Evolutionary conservation across 2,113 vertebrate species (phyloP), one percentile per base, ranked within the genome.

Genomic region (Elephantulus edwardii): DNA sequence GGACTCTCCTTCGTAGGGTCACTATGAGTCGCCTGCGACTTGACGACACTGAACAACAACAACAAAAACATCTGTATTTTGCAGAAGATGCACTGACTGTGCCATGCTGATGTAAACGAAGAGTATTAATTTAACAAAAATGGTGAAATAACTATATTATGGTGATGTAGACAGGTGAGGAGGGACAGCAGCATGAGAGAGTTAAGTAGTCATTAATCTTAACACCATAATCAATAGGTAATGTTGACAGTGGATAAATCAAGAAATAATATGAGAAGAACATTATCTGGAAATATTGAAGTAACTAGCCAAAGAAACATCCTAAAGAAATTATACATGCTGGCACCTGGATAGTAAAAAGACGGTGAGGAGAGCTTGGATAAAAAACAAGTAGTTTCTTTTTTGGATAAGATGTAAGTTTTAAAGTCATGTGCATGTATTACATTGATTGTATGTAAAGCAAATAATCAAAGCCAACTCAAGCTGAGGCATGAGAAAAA

Each of bases 81-180:
- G 87, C 77, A 74, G 68, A 81, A 74, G n/a, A 62, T 48, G 74
- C 11, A 28, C 40, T 74, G 76, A 58, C 44, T 38, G 33, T 89
- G 92, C 83, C 89, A 87, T 86, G 50, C 76, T 81, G 72, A 83
- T 95, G 87, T 84, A 90, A 93, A 93, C 89, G 56, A 42, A 52
- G 26, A 81, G 75, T 88, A 87, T 82, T 66, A 92, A 95, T 94
- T 93, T 80, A 93, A 84, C 84, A 94, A 95, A 95, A 91, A 92
- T 92, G 86, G 77, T 58, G 56, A 89, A 93, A 92, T 92, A 88
- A 95, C 80, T 93, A 4, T 76, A 91, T 93, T 78, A 93, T 83
- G 81, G 77, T 80, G 87, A 91, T 52, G 60, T 92, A 86, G 91
- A 92, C 58, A 84, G 58, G 82, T 89, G 78, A 89, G 84, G 64